Base-by-base conservation (phyloP, 1,140 invertebrate species). In the Bombyx mori region DNA sequence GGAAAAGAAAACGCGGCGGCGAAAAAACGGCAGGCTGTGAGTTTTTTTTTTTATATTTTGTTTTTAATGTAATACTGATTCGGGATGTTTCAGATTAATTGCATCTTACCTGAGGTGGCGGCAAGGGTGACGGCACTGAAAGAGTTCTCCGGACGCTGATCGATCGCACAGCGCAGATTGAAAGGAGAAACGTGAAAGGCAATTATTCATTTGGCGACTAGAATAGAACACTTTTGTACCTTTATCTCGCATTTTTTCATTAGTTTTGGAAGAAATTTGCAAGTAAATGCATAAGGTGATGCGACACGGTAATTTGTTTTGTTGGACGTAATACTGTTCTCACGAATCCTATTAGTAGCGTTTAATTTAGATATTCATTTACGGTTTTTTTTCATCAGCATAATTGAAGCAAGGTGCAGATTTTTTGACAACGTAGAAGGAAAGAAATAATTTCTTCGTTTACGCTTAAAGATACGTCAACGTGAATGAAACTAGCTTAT, bases 161-260 rank as follows among this genome's bases (percentile, higher is more conserved):
- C 79, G 82, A 87, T 87, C 71, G 77, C 75, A 60, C 62, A 63
- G 69, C 71, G 75, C 74, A 76, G 81, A 87, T 87, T 87, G 84
- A 86, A 87, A 87, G 81, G 84, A 83, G 77, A 77, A 70, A 82
- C 82, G 78, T 82, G 82, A 84, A 82, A 79, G 82, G 84, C 82
- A 82, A 87, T 87, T 87, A 87, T 87, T 87, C 84, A 87, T 87
- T 80, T 84, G 79, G 74, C 79, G 81, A 87, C 82, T 86, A 87
- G 84, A 87, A 87, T 87, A 86, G 84, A 84, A 69, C 74, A 87
- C 82, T 84, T 86, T 86, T 84, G 82, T 87, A 80, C 78, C 84
- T 84, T 87, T 85, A 87, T 82, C 82, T 84, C 75, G 76, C 62
- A 60, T 67, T 74, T 81, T 85, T 87, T 82, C 78, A 74, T 71